Evolutionary conservation across 2,888 invertebrate species (phyloP), one percentile per base, ranked within the genome.

Genomic region (Limnephilus marmoratus): DNA sequence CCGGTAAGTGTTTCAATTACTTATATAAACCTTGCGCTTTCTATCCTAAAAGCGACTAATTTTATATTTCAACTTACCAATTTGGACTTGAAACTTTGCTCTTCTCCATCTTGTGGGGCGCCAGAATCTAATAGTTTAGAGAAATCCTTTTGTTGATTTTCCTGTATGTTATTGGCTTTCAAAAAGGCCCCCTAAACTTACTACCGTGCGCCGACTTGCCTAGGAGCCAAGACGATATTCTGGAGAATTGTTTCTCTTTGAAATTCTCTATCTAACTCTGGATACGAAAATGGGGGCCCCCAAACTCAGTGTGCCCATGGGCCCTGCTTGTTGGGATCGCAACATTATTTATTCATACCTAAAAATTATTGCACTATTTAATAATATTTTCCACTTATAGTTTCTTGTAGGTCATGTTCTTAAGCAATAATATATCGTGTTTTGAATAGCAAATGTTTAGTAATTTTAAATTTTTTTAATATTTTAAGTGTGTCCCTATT

Each of bases 1-100:
- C 99, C 99, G 94, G 99, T 99, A 96, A 97, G 98, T 97, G 24
- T 68, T 68, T 68, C 9, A 24, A n/a, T 68, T 68, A 68, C 24
- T n/a, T 68, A 68, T 68, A 24, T 68, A 24, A 68, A 68, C 68
- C 68, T n/a, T 68, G 24, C 24, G 68, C 24, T 68, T 68, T n/a
- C 68, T n/a, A 1, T n/a, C 24, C 24, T 18, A 5, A 68, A 68
- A 24, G 24, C 68, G 9, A 9, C 68, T 68, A 9, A n/a, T 24
- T 68, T 68, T 68, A 68, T 68, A 68, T n/a, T 68, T 68, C 24
- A 68, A 68, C 68, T 68, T 68, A 68, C 9, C 68, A 2, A 9
- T 68, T 68, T 49, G 49, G 49, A 49, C 49, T 9, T 13, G 15
- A 49, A 15, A 13, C 49, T 13, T 49, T 49, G 49, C 11, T 49